Conservation (phyloP, 2,888 invertebrate genomes). For the Acanthopleura granulata region DNA sequence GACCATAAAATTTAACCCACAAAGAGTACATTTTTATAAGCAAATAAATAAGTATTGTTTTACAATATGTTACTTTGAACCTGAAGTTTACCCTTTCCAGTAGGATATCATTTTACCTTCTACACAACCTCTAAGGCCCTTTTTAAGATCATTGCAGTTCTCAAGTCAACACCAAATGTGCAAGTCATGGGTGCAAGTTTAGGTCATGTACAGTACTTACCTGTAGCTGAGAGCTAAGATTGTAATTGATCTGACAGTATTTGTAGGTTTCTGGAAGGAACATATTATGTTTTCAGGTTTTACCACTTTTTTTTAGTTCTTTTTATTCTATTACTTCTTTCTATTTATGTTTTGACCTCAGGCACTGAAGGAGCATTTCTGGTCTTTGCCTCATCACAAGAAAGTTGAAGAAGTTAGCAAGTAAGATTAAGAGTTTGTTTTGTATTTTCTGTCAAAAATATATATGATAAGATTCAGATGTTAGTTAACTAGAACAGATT, state of each 20-base stretch:
- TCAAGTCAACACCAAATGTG: neutral
- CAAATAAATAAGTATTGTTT: too few species aligned
- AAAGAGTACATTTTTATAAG: too few species aligned
- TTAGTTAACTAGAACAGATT: too few species aligned
- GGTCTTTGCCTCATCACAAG: slow-evolving; percentile 58
- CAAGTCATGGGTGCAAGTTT: neutral
- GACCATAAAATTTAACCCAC: too few species aligned
- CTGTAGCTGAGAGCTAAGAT: too few species aligned
- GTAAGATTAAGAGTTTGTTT: slow-evolving; percentile 40
- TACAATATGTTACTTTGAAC: too few species aligned
- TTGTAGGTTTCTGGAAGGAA: neutral
- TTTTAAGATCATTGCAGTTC: neutral
- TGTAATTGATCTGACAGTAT: neutral
- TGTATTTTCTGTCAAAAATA: too few species aligned
- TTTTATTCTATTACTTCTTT: neutral
- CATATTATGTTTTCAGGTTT: too few species aligned
- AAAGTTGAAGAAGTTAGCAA: slow-evolving; percentile 54
- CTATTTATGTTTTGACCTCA: slow-evolving; percentile 30
- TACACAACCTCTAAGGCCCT: neutral
- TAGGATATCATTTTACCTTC: too few species aligned
- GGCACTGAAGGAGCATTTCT: slow-evolving; percentile 54
- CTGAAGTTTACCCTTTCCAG: too few species aligned
- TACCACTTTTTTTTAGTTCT: neutral
- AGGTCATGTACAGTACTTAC: too few species aligned
- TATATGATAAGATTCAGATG: too few species aligned